Evolutionary conservation across 2,888 invertebrate genomes (phyloP).

Genomic region (Aporophyla lueneburgensis): DNA sequence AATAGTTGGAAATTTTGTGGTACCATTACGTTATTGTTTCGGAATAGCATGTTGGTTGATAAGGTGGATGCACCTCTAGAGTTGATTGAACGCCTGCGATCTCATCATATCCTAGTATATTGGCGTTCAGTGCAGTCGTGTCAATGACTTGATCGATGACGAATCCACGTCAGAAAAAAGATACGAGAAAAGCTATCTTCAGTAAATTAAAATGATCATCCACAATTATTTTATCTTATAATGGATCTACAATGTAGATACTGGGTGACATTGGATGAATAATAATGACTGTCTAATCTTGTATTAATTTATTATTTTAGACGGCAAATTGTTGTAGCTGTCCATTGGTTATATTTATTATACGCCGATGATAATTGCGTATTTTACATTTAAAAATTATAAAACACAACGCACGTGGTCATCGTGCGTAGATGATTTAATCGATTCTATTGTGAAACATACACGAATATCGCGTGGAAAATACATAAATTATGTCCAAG

Average conservation of each 20-base stretch:
- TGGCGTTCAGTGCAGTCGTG: conserved; percentile 84
- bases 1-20: conserved; percentile 49
- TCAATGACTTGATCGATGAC: conserved; percentile 89
- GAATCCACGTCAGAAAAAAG: conserved; percentile 75
- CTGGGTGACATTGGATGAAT: conserved; percentile 49
- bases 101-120: conserved; percentile 87
- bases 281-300: conserved; percentile 40
- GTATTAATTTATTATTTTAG: conserved; percentile 37
- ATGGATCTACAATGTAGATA: conserved; percentile 43
- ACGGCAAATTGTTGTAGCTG: conserved; percentile 35
- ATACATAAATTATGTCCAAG: conserved; percentile 7
- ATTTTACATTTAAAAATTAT: conserved; percentile 7
- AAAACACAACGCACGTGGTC: conserved; percentile 18
- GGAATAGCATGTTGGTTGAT: conserved; percentile 71
- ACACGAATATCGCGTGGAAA: conserved; percentile 20
- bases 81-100: conserved; percentile 85
- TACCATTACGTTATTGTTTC: conserved; percentile 60
- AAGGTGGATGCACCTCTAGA: conserved; percentile 85
- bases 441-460: conserved; percentile 24
- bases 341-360: conserved; percentile 31
- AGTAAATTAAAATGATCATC: conserved; percentile 57
- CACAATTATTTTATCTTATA: conserved; percentile 48
- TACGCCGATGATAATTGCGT: conserved; percentile 7
- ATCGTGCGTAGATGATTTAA: conserved; percentile 19
- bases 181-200: conserved; percentile 61